Percentiles rank a stretch among this genome's conserved stretches.
phyloP scores from a whole-genome alignment of 1,140 invertebrate species.

The Chionoecetes opilio region DNA sequence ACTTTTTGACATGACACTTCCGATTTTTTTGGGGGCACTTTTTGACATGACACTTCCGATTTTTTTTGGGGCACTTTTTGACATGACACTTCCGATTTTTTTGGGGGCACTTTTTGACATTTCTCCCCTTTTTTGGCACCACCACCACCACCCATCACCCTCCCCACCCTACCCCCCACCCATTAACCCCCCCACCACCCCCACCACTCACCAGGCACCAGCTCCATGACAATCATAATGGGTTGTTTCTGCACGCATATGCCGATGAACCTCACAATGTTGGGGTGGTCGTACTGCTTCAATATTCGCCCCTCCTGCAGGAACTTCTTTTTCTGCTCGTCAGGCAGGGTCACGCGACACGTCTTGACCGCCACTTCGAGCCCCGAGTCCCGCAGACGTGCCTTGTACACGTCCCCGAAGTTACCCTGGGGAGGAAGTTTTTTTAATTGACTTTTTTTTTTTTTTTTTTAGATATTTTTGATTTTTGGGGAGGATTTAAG shows the following conservation, averaged over 20 bases:
- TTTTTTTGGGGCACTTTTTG: too few relatives aligned
- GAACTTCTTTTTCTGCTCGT: slow-evolving; percentile 98
- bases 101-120: too few relatives aligned
- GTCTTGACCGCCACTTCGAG: slow-evolving; percentile 98
- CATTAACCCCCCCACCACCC: too few relatives aligned
- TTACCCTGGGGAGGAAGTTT: slow-evolving; percentile 91
- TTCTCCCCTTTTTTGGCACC: too few relatives aligned
- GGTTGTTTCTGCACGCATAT: slow-evolving; percentile 99
- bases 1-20: too few relatives aligned
- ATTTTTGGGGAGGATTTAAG: too few relatives aligned
- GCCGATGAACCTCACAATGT: slow-evolving; percentile 98
- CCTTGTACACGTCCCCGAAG: slow-evolving; percentile 98
- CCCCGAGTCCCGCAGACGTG: slow-evolving; percentile 91
- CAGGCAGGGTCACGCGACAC: slow-evolving; percentile 95
- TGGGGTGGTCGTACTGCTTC: slow-evolving; percentile 98
- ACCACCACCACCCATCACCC: neutral
- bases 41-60: too few relatives aligned
- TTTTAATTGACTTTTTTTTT: neutral
- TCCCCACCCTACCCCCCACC: too few relatives aligned
- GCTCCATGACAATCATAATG: slow-evolving; percentile 99
- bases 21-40: too few relatives aligned
- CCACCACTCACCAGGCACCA: slow-evolving; percentile 90
- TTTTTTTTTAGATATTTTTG: neutral
- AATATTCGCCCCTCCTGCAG: slow-evolving; percentile 97
- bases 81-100: too few relatives aligned